These are phyloP conservation scores for Norana najaformis DNA, from an alignment of 2,888 invertebrate species.

Conservation along the genomic window DNA sequence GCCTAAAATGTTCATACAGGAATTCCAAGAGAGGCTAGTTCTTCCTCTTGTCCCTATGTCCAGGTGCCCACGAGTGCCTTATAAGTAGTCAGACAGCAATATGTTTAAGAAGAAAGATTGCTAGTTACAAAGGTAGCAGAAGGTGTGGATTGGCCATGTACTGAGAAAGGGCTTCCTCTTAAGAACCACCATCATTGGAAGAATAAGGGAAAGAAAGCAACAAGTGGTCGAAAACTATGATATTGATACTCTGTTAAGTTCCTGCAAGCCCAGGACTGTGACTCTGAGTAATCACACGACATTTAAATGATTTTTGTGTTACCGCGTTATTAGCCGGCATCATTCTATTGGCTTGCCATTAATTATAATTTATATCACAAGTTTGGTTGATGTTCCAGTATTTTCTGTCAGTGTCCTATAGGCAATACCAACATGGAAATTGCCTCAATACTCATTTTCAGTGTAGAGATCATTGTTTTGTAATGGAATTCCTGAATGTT, in stretches of 20 bases:
- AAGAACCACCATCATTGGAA: too few relatives aligned
- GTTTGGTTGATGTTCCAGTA: neutral
- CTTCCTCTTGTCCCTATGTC: neutral
- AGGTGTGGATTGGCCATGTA: neutral
- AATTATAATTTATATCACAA: neutral
- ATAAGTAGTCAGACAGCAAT: neutral
- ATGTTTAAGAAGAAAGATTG: neutral
- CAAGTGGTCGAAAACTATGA: neutral
- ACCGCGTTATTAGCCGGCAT: too few relatives aligned
- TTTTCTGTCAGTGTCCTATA: too few relatives aligned
- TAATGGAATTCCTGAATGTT: neutral
- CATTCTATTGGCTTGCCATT: neutral
- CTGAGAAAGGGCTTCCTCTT: too few relatives aligned
- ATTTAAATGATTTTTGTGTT: too few relatives aligned
- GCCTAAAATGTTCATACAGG: neutral
- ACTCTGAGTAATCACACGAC: neutral
- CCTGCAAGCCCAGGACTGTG: neutral
- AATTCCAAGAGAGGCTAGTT: neutral
- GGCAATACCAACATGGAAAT: neutral
- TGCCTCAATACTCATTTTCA: conserved; percentile 1
- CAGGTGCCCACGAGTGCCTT: neutral
- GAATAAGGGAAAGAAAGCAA: too few relatives aligned
- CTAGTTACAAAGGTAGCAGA: neutral
- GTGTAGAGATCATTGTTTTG: neutral
- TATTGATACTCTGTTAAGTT: neutral